These are phyloP conservation scores for Magallana ariakensis DNA, from an alignment of 1,140 invertebrate genomes.

Conservation along the genomic window DNA sequence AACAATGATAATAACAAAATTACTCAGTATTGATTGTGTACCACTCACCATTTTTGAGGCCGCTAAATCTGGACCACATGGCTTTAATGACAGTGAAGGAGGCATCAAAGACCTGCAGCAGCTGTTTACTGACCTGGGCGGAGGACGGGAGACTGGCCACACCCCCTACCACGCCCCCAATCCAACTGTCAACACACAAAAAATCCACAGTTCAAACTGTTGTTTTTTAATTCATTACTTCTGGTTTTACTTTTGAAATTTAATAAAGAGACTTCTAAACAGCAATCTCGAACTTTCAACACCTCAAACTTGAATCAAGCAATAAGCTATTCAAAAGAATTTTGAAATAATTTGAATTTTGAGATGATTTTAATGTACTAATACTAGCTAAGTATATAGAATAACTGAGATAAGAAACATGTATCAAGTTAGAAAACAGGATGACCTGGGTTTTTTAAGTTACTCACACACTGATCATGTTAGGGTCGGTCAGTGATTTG, in stretches of 20 bases:
- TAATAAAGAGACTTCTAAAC: too few relatives aligned
- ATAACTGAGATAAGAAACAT: too few relatives aligned
- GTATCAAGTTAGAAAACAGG: too few relatives aligned
- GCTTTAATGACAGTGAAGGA: background rate
- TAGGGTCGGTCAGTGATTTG: background rate
- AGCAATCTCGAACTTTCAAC: too few relatives aligned
- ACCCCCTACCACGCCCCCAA: background rate
- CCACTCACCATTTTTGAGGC: background rate
- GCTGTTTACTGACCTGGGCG: background rate
- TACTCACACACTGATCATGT: background rate
- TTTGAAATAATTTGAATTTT: too few relatives aligned
- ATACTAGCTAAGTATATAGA: too few relatives aligned
- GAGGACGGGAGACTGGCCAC: background rate
- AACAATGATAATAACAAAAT: background rate
- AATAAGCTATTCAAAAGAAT: too few relatives aligned
- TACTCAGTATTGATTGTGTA: background rate
- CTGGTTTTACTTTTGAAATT: too few relatives aligned
- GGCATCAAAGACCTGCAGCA: constrained; percentile 10
- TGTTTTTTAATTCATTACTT: too few relatives aligned
- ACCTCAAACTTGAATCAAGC: too few relatives aligned
- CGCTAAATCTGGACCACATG: background rate
- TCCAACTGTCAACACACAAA: constrained; percentile 12
- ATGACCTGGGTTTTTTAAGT: too few relatives aligned
- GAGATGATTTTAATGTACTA: too few relatives aligned
- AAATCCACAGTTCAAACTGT: background rate